Percentiles rank a stretch among this genome's conserved stretches.
These are phyloP conservation scores for Argyrosomus japonicus DNA, from an alignment of 2,113 vertebrate genomes.

Conservation along the genomic window DNA sequence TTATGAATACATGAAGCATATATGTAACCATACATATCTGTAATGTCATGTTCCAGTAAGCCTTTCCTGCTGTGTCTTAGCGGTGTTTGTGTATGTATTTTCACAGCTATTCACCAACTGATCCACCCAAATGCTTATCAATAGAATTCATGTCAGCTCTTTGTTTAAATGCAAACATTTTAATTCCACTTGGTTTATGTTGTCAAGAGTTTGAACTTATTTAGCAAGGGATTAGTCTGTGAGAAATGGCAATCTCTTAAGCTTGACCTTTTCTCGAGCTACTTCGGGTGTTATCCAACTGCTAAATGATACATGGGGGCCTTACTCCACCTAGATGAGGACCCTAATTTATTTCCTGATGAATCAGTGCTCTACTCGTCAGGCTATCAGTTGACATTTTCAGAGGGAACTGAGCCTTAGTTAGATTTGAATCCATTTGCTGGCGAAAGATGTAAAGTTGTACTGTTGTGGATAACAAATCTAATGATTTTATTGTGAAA, in stretches of 20 bases:
- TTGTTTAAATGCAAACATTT: background rate
- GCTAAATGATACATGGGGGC: constrained; percentile 47
- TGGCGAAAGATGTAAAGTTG: background rate
- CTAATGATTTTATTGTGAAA: background rate
- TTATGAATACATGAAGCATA: background rate
- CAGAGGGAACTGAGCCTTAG: background rate
- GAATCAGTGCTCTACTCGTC: constrained; percentile 27
- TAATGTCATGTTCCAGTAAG: background rate
- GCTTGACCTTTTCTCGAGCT: constrained; percentile 64
- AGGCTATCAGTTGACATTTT: constrained; percentile 47
- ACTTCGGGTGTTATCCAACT: constrained; percentile 28
- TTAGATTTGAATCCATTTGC: constrained; percentile 30
- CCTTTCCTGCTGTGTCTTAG: background rate
- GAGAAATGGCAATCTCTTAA: constrained; percentile 53
- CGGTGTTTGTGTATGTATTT: background rate
- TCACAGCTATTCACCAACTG: background rate
- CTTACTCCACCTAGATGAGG: constrained; percentile 34
- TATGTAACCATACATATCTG: background rate
- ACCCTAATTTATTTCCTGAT: constrained; percentile 52
- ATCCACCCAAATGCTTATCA: background rate
- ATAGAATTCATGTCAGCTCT: too few relatives aligned
- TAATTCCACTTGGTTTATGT: background rate
- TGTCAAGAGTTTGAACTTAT: constrained; percentile 24
- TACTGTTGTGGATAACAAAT: background rate
- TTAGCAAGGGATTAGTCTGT: constrained; percentile 37